Evolutionary conservation across 2,113 vertebrate genomes (phyloP).

Genomic region (Gymnorhina tibicen): DNA sequence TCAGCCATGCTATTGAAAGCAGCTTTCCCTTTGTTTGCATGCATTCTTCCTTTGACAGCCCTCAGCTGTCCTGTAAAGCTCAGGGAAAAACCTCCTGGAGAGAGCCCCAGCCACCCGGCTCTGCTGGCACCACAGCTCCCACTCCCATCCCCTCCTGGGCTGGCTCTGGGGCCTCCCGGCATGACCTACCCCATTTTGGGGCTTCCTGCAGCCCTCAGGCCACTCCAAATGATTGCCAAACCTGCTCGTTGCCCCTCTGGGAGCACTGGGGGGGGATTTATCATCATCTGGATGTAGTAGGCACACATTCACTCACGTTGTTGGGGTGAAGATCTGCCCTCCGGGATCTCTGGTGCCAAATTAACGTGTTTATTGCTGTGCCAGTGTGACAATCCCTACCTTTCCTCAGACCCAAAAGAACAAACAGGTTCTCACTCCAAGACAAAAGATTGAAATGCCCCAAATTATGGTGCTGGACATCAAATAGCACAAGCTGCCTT

Average conservation of each 20-base stretch:
- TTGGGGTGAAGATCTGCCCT: background rate
- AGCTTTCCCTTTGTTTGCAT: background rate
- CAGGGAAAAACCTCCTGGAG: background rate
- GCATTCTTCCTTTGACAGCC: background rate
- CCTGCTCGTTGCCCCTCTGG: background rate
- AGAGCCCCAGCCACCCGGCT: rapidly evolving
- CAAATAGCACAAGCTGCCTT: background rate
- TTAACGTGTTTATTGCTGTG: background rate
- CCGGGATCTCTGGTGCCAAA: background rate
- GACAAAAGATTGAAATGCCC: background rate
- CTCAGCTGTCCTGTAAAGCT: background rate
- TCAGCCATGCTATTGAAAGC: background rate
- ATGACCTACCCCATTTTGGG: rapidly evolving
- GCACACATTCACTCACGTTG: background rate
- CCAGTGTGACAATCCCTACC: background rate
- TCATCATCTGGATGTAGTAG: background rate
- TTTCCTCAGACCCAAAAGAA: background rate
- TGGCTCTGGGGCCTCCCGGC: background rate
- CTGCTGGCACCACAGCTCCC: background rate
- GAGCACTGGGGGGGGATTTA: background rate
- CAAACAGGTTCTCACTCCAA: background rate
- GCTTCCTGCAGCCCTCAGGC: background rate
- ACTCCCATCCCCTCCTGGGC: background rate
- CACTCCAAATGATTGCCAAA: background rate
- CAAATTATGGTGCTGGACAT: background rate